Evolutionary conservation across 1,140 invertebrate genomes (phyloP), one percentile per base, ranked within the genome.

Genomic region (Amphibalanus amphitrite): DNA sequence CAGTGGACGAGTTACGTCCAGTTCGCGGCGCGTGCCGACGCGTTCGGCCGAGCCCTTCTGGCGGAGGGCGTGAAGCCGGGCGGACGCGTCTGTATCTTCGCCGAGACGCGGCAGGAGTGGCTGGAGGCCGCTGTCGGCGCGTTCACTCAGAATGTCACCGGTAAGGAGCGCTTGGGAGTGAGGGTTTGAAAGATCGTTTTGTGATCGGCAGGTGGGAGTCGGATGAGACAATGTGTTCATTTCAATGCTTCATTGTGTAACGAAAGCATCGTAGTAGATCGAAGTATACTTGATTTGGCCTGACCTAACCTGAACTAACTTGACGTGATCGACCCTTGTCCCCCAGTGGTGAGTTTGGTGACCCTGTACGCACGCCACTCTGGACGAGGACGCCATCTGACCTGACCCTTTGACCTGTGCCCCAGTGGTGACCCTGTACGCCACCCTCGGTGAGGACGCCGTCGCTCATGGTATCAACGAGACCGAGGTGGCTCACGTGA

Each of bases 51-150:
- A 67, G 93, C 92, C 3, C 80, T 97, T 29, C 81, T 86, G 6
- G 86, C 77, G n/a, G 72, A 83, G 59, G 85, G 83, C 10, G 84
- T 89, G 72, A 80, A 83, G 70, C 84, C 87, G 0, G 83, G 83
- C 15, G 81, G 86, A 69, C 93, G 91, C 76, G 82, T 98, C 72
- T 90, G 93, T 26, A 91, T 99, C 75, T 98, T 97, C 82, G 92
- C 95, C 0, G 97, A 99, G 83, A 99, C 96, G 0, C 84, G 95
- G 74, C 90, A 90, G 29, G 95, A 99, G 83, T 99, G 96, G 95
- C 89, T 98, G 86, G 87, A 97, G 59, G 89, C 93, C 0, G 91
- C 94, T 8, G 90, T 97, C 77, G 92, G 92, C 68, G 90, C 92
- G 79, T 95, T 98, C 80, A 95, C 92, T 78, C 91, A 92, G 79